Conservation (phyloP, 2,113 vertebrate species). For the Alouatta palliata region DNA sequence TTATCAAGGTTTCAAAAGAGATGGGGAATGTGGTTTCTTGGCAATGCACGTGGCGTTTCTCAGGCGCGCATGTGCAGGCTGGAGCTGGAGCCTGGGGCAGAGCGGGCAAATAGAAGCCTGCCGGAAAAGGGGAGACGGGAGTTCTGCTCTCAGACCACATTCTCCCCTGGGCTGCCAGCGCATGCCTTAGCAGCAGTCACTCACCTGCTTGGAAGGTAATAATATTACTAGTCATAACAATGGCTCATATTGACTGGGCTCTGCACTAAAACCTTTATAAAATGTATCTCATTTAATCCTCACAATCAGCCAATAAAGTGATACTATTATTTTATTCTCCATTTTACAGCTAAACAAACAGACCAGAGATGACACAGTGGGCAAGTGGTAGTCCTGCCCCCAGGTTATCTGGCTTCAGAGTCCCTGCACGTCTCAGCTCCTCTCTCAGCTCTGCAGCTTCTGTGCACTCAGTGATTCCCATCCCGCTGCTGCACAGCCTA, state of each 20-base stretch:
- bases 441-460: neutral
- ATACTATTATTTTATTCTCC: neutral
- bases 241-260: neutral
- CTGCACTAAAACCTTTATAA: neutral
- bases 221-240: neutral
- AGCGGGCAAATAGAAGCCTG: rapidly evolving
- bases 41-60: neutral
- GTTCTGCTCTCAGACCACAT: neutral
- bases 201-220: neutral
- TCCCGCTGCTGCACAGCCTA: neutral
- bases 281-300: neutral
- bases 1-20: slow-evolving; percentile 38
- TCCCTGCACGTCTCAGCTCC: neutral
- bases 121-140: rapidly evolving
- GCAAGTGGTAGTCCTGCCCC: neutral
- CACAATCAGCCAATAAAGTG: neutral
- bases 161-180: rapidly evolving
- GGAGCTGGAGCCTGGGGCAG: neutral
- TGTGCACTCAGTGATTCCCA: neutral
- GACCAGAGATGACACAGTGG: neutral
- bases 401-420: neutral
- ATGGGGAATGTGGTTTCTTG: slow-evolving; percentile 20
- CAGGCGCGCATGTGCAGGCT: neutral
- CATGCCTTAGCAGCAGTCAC: neutral
- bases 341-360: neutral